Evolutionary conservation across 2,797 vertebrate genomes (phyloP).

Genomic region (Darevskia nairensis): DNA sequence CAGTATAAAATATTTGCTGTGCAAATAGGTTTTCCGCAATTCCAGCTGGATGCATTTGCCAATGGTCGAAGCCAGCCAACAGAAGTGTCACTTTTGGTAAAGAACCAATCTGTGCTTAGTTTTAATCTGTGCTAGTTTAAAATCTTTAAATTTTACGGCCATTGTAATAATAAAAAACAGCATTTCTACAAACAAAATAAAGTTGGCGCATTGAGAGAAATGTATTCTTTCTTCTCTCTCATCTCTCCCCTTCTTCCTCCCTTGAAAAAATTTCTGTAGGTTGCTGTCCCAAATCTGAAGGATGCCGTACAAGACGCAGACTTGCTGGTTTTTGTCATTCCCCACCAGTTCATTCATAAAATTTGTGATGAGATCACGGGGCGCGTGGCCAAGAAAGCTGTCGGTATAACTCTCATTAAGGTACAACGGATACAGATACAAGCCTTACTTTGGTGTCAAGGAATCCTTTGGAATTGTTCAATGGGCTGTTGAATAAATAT

Average conservation of each 20-base stretch:
- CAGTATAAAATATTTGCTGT: background rate
- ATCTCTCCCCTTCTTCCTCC: background rate
- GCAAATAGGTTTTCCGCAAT: background rate
- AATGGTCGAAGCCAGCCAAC: background rate
- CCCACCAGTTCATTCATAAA: slow-evolving; percentile 92
- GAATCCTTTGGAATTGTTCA: slow-evolving; percentile 15
- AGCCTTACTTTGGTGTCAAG: background rate
- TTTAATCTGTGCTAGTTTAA: slow-evolving; percentile 2
- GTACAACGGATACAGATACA: slow-evolving; percentile 66
- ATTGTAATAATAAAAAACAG: background rate
- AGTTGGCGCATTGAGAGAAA: background rate
- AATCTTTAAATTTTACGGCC: background rate
- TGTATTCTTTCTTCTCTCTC: slow-evolving; percentile 18
- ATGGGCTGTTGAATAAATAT: background rate
- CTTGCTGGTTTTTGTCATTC: slow-evolving; percentile 91
- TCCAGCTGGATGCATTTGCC: background rate
- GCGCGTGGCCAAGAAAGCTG: slow-evolving; percentile 80
- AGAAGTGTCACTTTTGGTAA: slow-evolving; percentile 5
- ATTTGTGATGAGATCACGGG: slow-evolving; percentile 90
- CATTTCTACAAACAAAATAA: background rate
- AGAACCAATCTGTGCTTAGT: background rate
- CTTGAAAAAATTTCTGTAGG: slow-evolving; percentile 66
- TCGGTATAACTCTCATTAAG: slow-evolving; percentile 93
- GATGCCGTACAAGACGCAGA: slow-evolving; percentile 90
- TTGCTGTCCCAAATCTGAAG: slow-evolving; percentile 84